Percentiles rank a stretch among this genome's conserved stretches.
phyloP scores from a whole-genome alignment of 2,797 vertebrate genomes.

The Pyrocephalus nanus region DNA sequence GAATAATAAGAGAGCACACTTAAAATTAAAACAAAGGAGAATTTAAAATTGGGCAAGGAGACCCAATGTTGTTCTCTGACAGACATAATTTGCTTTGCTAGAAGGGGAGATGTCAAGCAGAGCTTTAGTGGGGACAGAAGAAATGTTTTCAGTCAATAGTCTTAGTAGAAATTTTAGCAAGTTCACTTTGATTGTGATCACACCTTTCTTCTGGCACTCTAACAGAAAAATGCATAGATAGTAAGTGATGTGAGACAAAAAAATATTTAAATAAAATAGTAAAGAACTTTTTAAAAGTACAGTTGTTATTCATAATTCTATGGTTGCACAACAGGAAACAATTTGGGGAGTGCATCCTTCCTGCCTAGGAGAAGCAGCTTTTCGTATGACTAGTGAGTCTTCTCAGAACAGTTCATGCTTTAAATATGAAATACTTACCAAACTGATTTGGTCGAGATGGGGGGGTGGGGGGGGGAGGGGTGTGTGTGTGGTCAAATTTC shows the following conservation, averaged over 20 bases:
- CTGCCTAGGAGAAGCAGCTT: not conserved
- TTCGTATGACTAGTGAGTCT: not conserved
- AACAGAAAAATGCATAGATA: not conserved
- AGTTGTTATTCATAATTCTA: not conserved
- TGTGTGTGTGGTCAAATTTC: not conserved
- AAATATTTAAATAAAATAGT: not conserved
- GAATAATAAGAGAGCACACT: not conserved
- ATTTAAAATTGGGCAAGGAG: not conserved
- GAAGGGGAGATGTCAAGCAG: not conserved
- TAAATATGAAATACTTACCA: not conserved
- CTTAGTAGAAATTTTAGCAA: not conserved
- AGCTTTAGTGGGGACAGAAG: not conserved
- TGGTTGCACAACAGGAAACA: not conserved
- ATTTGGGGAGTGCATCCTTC: not conserved
- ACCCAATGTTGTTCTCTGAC: not conserved
- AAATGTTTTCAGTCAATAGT: not conserved
- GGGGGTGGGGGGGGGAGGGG: too few species aligned
- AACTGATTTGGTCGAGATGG: not conserved
- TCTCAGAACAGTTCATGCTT: not conserved
- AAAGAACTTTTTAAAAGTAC: not conserved
- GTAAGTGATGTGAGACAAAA: not conserved
- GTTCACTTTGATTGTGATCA: not conserved
- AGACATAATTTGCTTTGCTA: not conserved
- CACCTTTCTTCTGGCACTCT: not conserved
- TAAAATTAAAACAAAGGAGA: conserved; percentile 19